Percentiles rank a stretch among this genome's conserved stretches.
These are phyloP conservation scores for Neoitamus cyanurus DNA, from an alignment of 2,888 invertebrate genomes.

Conservation along the genomic window DNA sequence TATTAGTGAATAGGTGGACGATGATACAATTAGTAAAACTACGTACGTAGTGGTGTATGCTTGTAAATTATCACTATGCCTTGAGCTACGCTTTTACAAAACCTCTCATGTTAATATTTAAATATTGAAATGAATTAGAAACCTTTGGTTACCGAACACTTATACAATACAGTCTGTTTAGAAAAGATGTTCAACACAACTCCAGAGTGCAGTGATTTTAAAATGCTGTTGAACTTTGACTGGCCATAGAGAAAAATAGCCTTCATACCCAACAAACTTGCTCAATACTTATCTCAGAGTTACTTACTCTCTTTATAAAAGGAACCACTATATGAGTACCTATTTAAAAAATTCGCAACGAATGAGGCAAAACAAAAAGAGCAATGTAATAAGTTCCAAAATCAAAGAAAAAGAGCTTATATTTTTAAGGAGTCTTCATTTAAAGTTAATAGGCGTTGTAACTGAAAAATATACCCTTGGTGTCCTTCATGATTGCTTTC, in stretches of 20 bases:
- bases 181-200: too few relatives aligned
- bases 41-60: too few relatives aligned
- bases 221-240: neutral
- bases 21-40: neutral
- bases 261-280: neutral
- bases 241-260: too few relatives aligned
- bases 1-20: neutral
- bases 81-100: neutral
- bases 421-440: neutral
- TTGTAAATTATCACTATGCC: too few relatives aligned
- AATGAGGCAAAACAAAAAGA: neutral
- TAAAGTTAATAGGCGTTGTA: neutral
- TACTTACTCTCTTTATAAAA: neutral
- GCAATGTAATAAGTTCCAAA: neutral
- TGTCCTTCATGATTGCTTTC: constrained; percentile 21
- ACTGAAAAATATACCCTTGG: constrained; percentile 5
- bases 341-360: neutral
- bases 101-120: neutral
- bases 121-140: neutral
- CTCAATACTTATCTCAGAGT: neutral
- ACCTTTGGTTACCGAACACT: neutral
- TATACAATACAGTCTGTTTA: too few relatives aligned
- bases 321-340: neutral
- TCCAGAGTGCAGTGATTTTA: neutral
- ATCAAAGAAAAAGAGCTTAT: neutral